phyloP scores from a whole-genome alignment of 2,797 vertebrate genomes.

The Spinus pinus region DNA sequence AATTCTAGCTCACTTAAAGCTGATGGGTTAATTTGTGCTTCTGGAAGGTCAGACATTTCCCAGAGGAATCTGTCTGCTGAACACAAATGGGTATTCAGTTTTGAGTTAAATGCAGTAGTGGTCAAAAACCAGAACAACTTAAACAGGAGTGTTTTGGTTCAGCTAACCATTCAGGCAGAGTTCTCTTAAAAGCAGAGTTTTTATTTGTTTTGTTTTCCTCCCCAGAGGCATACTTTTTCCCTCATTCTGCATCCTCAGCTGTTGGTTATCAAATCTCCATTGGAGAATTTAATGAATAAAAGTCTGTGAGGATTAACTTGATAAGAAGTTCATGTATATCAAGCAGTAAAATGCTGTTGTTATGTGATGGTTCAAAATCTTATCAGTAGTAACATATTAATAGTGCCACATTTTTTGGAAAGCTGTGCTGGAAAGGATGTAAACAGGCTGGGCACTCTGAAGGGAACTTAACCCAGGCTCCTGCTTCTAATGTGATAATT shows the following conservation, averaged over 20 bases:
- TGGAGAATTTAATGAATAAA: conserved; percentile 45
- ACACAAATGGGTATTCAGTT: not conserved
- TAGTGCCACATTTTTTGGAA: conserved; percentile 54
- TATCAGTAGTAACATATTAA: conserved; percentile 56
- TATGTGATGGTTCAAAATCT: conserved; percentile 44
- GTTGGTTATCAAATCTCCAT: conserved; percentile 33
- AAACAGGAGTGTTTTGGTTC: not conserved
- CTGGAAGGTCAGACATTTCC: not conserved
- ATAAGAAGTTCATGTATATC: conserved; percentile 50
- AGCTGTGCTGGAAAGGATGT: conserved; percentile 54
- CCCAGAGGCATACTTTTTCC: not conserved
- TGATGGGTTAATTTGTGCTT: not conserved
- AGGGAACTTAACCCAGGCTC: conserved; percentile 23
- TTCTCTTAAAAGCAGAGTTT: not conserved
- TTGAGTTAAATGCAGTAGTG: not conserved
- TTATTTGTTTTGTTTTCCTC: not conserved
- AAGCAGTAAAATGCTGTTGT: conserved; percentile 28
- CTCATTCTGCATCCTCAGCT: not conserved
- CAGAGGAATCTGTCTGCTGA: not conserved
- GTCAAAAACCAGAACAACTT: not conserved
- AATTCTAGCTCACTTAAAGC: not conserved
- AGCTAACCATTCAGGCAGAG: not conserved
- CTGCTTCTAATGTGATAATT: conserved; percentile 57
- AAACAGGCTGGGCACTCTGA: conserved; percentile 23
- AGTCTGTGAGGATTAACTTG: conserved; percentile 44